Evolutionary conservation across 2,113 vertebrate species (phyloP), one percentile per base, ranked within the genome.

Genomic region (Dipodomys spectabilis): DNA sequence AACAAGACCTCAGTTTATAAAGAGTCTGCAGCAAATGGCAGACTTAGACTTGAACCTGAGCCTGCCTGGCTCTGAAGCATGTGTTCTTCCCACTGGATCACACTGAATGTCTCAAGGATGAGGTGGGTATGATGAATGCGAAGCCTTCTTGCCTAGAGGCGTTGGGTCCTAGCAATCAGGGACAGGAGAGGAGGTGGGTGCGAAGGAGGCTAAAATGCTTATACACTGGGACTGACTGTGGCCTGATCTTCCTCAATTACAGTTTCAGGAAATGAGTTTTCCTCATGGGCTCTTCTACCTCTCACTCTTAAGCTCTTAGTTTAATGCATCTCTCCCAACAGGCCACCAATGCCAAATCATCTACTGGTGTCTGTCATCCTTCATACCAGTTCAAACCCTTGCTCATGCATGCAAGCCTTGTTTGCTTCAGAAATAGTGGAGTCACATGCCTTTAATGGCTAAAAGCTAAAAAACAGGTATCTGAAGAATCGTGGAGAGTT

Each of bases 381-480:
- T 12, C n/a, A 73, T 32, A n/a, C 25, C 45, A 62, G 93, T 89
- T 75, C 88, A 94, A 95, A 92, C 95, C 87, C 88, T 97, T 74
- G 86, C 95, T 97, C 95, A 89, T 53, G 65, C 73, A 28, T 85
- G 79, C 86, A 92, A 95, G 92, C 60, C 86, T 64, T 35, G 57
- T 49, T 97, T 91, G 49, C 57, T 97, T 90, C 91, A 92, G 95
- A 94, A 95, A 89, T 92, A 94, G 95, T 91, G 65, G 87, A 94
- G 86, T 86, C 81, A 92, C 96, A 93, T 96, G 92, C 95, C 85
- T 97, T 93, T 60, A 84, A 97, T 95, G 94, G 85, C 86, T 91
- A 49, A 95, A 94, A 91, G 87, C 94, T 92, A 53, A 95, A 93
- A 95, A 95, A 60, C 82, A 82, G 92, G 85, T 85, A 95, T 86